These are phyloP conservation scores for Odocoileus virginianus DNA, from an alignment of 2,113 vertebrate species.

Conservation along the genomic window DNA sequence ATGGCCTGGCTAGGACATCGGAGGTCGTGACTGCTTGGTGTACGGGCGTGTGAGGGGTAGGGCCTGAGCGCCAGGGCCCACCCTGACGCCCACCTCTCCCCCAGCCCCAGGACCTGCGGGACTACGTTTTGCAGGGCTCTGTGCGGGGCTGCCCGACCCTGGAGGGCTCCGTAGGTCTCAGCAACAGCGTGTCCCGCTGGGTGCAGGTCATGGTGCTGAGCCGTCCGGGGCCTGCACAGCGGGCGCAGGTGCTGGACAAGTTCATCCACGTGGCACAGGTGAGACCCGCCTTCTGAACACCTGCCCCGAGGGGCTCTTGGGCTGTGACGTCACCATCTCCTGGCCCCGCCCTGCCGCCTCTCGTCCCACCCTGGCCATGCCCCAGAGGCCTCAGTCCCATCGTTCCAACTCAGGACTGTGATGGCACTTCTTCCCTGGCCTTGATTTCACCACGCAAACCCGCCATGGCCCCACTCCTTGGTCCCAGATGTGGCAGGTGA, in stretches of 20 bases:
- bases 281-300: neutral
- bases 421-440: neutral
- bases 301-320: neutral
- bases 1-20: neutral
- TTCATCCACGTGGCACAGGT: constrained; percentile 94
- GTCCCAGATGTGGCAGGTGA: neutral
- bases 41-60: neutral
- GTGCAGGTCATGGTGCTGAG: constrained; percentile 95
- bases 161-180: constrained; percentile 90
- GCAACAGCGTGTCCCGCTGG: constrained; percentile 94
- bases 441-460: neutral
- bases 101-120: constrained; percentile 90
- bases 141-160: constrained; percentile 87
- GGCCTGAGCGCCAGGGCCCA: neutral
- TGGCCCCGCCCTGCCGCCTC: neutral
- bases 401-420: neutral
- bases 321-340: neutral
- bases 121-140: constrained; percentile 88
- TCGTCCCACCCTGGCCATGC: neutral
- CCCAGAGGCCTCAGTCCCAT: neutral
- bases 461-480: neutral
- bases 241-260: constrained; percentile 93
- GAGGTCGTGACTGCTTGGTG: neutral
- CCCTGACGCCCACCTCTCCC: neutral
- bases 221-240: constrained; percentile 89